phyloP scores from a whole-genome alignment of 2,113 vertebrate species.

The Hassar affinis region DNA sequence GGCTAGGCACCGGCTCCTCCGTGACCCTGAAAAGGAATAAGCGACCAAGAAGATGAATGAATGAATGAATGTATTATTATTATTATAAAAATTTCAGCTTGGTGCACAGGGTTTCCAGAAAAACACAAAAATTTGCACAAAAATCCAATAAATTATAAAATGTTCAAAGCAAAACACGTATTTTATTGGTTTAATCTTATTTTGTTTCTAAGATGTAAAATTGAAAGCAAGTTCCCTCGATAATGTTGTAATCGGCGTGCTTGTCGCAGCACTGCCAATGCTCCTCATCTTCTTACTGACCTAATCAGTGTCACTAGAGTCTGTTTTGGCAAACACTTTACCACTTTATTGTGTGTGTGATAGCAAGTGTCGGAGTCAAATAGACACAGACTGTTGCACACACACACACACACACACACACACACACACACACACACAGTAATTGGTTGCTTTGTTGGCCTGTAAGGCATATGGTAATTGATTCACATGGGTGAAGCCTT shows the following conservation, averaged over 20 bases:
- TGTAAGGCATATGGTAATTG: conserved; percentile 47
- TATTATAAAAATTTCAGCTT: neutral
- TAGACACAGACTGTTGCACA: conserved; percentile 12
- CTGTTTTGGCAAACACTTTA: neutral
- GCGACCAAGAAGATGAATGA: too few species aligned
- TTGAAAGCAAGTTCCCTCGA: too few species aligned
- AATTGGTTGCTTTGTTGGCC: conserved; percentile 28
- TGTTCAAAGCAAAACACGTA: neutral
- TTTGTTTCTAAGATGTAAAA: neutral
- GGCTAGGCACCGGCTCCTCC: too few species aligned
- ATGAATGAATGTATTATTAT: too few species aligned
- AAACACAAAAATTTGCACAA: neutral
- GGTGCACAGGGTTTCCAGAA: neutral
- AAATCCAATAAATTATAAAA: neutral
- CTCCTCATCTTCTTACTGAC: conserved; percentile 16
- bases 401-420: neutral
- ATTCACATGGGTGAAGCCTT: conserved; percentile 42
- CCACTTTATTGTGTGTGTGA: neutral
- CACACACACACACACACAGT: neutral
- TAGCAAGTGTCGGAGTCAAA: conserved; percentile 3
- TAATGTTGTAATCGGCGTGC: too few species aligned
- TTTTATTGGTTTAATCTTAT: neutral
- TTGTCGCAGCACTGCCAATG: neutral
- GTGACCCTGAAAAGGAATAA: too few species aligned
- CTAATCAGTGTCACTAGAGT: conserved; percentile 22